phyloP scores from a whole-genome alignment of 2,888 invertebrate species.

The Portevinia maculata region DNA sequence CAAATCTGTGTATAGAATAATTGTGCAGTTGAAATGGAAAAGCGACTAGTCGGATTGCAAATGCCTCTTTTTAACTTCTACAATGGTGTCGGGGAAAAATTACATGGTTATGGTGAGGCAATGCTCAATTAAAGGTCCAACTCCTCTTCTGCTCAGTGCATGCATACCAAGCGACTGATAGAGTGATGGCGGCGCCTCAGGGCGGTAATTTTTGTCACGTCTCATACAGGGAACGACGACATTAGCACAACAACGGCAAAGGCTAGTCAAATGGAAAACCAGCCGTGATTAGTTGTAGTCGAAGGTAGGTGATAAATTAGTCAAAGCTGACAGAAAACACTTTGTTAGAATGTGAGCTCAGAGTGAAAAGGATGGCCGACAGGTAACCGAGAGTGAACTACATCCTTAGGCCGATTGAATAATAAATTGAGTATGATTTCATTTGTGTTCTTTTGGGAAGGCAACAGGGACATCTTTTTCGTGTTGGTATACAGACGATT shows the following conservation, averaged over 20 bases:
- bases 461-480: not conserved
- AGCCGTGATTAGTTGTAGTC: constrained; percentile 58
- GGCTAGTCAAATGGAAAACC: constrained; percentile 65
- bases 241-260: constrained; percentile 6
- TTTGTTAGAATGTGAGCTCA: constrained; percentile 38
- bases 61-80: constrained; percentile 25
- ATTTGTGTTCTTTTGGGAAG: constrained; percentile 34
- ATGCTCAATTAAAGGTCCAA: constrained; percentile 64
- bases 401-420: constrained; percentile 37
- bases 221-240: constrained; percentile 34
- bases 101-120: constrained; percentile 51
- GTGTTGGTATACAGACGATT: constrained; percentile 26
- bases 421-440: constrained; percentile 47
- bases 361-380: constrained; percentile 22
- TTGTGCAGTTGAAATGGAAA: constrained; percentile 27
- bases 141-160: constrained; percentile 18
- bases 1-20: constrained; percentile 29
- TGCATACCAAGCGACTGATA: constrained; percentile 16
- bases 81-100: constrained; percentile 57
- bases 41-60: constrained; percentile 9
- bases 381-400: constrained; percentile 37
- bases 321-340: constrained; percentile 63
- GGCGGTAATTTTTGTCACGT: constrained; percentile 69
- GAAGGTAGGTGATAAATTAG: constrained; percentile 68
- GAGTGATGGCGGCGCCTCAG: constrained; percentile 52